These are phyloP conservation scores for Anas platyrhynchos DNA, from an alignment of 2,113 vertebrate genomes.

Conservation along the genomic window DNA sequence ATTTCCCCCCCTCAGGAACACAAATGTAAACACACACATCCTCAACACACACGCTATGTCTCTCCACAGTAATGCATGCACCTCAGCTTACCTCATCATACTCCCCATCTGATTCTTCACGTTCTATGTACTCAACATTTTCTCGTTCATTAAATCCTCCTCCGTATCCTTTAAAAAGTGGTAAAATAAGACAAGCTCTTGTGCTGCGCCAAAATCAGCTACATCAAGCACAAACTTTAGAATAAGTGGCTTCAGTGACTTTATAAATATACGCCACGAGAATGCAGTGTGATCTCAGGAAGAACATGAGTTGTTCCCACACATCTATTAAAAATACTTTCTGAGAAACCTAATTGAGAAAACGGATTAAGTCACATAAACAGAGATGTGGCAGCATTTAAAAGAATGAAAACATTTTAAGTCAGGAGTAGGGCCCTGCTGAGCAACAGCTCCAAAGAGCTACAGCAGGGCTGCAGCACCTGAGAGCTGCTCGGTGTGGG, in stretches of 20 bases:
- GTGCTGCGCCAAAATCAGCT: neutral
- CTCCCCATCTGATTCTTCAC: constrained; percentile 98
- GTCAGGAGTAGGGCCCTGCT: too few relatives aligned
- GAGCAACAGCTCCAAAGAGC: neutral
- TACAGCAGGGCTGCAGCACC: neutral
- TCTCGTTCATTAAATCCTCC: constrained; percentile 99
- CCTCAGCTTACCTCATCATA: constrained; percentile 89
- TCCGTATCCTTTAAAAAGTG: constrained; percentile 86
- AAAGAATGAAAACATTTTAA: too few relatives aligned
- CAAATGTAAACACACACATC: accelerated
- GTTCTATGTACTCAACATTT: constrained; percentile 96
- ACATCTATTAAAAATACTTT: neutral
- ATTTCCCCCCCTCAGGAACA: neutral
- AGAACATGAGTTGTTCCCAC: neutral
- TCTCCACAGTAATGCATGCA: accelerated
- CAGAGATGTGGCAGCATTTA: neutral
- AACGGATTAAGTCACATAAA: neutral
- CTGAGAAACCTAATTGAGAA: neutral
- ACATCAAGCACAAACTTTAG: neutral
- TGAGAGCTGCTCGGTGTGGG: neutral
- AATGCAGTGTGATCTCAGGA: accelerated
- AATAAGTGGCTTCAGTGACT: accelerated
- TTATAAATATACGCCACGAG: neutral
- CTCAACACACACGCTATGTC: accelerated
- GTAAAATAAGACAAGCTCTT: neutral